Evolutionary conservation across 2,888 invertebrate species (phyloP).

Genomic region (Lithophane semibrunnea): DNA sequence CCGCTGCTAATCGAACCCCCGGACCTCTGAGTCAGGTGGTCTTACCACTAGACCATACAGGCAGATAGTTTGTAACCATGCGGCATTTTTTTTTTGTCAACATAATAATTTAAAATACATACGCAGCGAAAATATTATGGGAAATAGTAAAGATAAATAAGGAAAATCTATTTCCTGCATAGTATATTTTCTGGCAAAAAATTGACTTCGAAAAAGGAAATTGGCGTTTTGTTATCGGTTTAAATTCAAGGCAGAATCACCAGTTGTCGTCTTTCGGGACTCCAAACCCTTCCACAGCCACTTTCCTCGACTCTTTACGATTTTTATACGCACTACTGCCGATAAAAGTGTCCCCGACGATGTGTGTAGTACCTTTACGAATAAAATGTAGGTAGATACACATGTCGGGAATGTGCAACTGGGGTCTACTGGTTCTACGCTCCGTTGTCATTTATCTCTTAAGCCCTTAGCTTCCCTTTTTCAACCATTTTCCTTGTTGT

Average conservation of each 20-base stretch:
- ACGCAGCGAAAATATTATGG: background rate
- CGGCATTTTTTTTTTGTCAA: no score
- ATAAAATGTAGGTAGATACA: constrained; percentile 38
- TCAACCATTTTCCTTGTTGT: constrained; percentile 28
- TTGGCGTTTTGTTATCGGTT: background rate
- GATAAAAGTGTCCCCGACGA: constrained; percentile 39
- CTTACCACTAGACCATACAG: no score
- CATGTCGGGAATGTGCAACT: constrained; percentile 44
- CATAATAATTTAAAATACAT: background rate
- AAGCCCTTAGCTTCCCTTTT: constrained; percentile 36
- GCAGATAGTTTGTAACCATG: no score
- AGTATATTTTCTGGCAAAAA: background rate
- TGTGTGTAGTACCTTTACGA: constrained; percentile 33
- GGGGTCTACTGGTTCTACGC: constrained; percentile 44
- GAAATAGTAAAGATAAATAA: background rate
- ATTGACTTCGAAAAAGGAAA: background rate
- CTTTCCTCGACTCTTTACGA: constrained; percentile 38
- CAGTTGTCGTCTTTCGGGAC: constrained; percentile 13
- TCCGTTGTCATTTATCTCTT: constrained; percentile 42
- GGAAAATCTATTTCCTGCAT: background rate
- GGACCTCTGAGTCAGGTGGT: no score
- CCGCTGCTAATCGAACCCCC: no score
- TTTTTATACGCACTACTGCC: constrained; percentile 20
- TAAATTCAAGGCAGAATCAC: constrained; percentile 22
- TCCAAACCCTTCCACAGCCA: background rate